Conservation (phyloP, 2,113 vertebrate species). For the Stigmatopora argus region DNA sequence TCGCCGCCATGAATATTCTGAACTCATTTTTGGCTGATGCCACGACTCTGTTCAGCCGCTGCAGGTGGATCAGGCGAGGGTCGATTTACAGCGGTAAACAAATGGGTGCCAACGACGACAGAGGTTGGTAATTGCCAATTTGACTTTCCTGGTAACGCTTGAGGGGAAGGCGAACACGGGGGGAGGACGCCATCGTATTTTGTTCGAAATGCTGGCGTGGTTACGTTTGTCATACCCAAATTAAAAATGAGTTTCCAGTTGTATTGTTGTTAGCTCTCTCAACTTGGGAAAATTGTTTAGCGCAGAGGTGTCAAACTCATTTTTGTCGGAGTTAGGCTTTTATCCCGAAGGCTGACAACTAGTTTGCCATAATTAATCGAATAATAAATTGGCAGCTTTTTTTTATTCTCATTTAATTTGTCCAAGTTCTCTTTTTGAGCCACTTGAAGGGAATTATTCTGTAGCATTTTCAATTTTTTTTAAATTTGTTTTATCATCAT, state of each 20-base stretch:
- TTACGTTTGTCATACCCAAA: neutral
- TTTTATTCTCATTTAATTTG: too few relatives aligned
- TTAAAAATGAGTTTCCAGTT: neutral
- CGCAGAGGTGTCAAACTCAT: too few relatives aligned
- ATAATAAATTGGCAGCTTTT: too few relatives aligned
- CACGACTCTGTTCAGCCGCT: constrained; percentile 34
- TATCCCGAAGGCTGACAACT: too few relatives aligned
- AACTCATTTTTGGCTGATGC: constrained; percentile 14
- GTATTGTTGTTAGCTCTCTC: too few relatives aligned
- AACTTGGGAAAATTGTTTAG: too few relatives aligned
- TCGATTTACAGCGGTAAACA: constrained; percentile 32
- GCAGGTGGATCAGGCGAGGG: constrained; percentile 32
- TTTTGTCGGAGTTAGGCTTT: too few relatives aligned
- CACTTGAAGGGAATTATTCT: too few relatives aligned
- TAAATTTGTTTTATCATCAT: too few relatives aligned
- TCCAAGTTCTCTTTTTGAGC: too few relatives aligned
- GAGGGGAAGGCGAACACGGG: constrained; percentile 12
- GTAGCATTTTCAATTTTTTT: too few relatives aligned
- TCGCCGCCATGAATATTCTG: constrained; percentile 37
- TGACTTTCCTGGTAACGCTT: constrained; percentile 23
- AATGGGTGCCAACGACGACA: constrained; percentile 18
- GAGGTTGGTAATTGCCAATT: constrained; percentile 37
- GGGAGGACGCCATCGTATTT: neutral
- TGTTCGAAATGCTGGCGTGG: neutral
- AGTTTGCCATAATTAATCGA: too few relatives aligned